A percentile compares a stretch with the other conserved stretches of the same genome.
These are phyloP conservation scores for Acrocephalus scirpaceus DNA, from an alignment of 2,797 vertebrate species.

Conservation along the genomic window DNA sequence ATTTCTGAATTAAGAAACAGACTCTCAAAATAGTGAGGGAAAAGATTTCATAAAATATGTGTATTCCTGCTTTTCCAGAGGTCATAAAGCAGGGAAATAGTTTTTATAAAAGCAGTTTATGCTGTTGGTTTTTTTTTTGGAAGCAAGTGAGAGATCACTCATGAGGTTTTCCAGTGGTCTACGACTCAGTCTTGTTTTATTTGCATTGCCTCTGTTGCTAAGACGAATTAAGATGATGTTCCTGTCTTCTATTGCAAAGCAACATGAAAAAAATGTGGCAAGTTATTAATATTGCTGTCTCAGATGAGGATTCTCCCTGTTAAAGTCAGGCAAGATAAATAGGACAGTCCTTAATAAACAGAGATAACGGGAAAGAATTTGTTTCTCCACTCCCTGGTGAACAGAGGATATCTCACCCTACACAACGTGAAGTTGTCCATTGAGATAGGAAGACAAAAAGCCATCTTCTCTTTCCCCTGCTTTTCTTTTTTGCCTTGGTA, in stretches of 20 bases:
- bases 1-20: background rate
- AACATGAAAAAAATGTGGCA: background rate
- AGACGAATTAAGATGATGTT: background rate
- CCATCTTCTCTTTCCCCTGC: background rate
- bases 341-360: background rate
- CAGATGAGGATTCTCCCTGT: background rate
- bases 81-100: background rate
- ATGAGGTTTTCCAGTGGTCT: background rate
- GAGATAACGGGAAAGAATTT: background rate
- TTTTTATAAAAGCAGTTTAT: background rate
- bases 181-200: background rate
- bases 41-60: background rate
- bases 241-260: background rate
- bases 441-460: background rate
- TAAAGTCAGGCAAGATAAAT: background rate
- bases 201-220: background rate
- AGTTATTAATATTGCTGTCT: background rate
- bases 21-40: background rate
- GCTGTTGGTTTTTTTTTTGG: background rate
- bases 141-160: accelerated
- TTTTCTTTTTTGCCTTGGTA: background rate
- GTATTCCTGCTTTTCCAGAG: background rate
- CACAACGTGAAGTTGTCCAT: background rate
- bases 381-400: background rate
- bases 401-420: background rate